Evolutionary conservation across 2,888 invertebrate genomes (phyloP).

Genomic region (Leptarthrus brevirostris): DNA sequence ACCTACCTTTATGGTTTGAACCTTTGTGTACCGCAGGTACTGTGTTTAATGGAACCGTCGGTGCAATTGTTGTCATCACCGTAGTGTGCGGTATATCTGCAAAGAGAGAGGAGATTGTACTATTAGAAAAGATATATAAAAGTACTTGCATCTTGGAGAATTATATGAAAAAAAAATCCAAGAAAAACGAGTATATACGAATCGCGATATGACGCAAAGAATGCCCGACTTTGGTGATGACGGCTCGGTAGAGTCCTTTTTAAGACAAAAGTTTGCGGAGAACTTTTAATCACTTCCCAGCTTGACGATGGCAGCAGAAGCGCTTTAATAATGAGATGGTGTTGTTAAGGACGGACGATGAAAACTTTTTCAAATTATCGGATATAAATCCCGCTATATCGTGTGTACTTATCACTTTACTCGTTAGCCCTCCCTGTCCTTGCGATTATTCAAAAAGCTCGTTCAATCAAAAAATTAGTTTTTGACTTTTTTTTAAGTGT

Average conservation of each 20-base stretch:
- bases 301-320: constrained; percentile 27
- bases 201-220: constrained; percentile 4
- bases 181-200: constrained; percentile 22
- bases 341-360: constrained; percentile 32
- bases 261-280: constrained; percentile 18
- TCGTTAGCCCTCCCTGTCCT: not conserved
- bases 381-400: constrained; percentile 20
- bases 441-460: constrained; percentile 24
- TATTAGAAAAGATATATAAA: constrained; percentile 6
- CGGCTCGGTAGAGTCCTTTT: not conserved
- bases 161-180: not conserved
- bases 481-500: not conserved
- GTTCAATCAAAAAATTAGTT: constrained; percentile 40
- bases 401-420: constrained; percentile 33
- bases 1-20: constrained; percentile 62
- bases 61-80: constrained; percentile 65
- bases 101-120: constrained; percentile 17
- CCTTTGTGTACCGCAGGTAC: constrained; percentile 62
- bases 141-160: constrained; percentile 6
- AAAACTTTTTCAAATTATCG: constrained; percentile 39
- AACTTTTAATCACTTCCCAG: constrained; percentile 44
- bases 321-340: constrained; percentile 34
- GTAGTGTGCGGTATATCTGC: constrained; percentile 67
- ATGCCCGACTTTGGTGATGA: not conserved
- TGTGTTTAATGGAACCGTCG: constrained; percentile 64